Evolutionary conservation across 2,797 vertebrate genomes (phyloP), one percentile per base, ranked within the genome.

Genomic region (Sebastes paucispinis): DNA sequence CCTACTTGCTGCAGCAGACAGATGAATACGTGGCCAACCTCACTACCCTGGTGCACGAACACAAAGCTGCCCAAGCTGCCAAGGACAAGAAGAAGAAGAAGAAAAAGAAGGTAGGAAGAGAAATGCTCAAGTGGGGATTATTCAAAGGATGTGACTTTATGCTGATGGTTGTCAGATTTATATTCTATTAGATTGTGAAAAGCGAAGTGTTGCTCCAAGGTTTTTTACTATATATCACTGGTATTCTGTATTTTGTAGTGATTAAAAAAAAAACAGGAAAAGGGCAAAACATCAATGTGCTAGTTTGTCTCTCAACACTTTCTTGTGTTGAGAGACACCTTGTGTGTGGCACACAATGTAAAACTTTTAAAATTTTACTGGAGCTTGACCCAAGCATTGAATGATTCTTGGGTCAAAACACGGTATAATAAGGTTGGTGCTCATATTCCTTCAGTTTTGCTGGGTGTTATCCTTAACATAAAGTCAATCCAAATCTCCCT

Each of bases 1-100:
- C 98, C 16, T 99, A 98, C 93, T 88, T 99, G 84, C 94, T 99
- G 85, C 98, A 99, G 94, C 98, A 98, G 95, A 99, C 97, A 0
- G 98, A 99, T 0, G 98, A 99, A 90, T 99, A 99, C 0, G 98
- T 99, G 79, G 98, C 97, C 70, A 98, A 98, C 94, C 97, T 99
- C 79, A 99, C 98, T 77, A 97, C 97, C 36, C 88, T 99, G 90
- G 98, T 99, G 11, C 97, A 98, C 84, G 97, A 99, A 79, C 98
- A 99, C 94, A 99, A 99, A 88, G 97, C 97, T 67, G 98, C 98
- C 36, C 98, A 99, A 83, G 98, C 98, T 22, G 98, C 98, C 87
- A 99, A 98, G 91, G 98, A 98, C 82, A 99, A 99, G 94, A 99
- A 99, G 95, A 98, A 95, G 88, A 50, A 96, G 87, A 97, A 96